phyloP scores from a whole-genome alignment of 2,797 vertebrate genomes.

The Tamandua tetradactyla region DNA sequence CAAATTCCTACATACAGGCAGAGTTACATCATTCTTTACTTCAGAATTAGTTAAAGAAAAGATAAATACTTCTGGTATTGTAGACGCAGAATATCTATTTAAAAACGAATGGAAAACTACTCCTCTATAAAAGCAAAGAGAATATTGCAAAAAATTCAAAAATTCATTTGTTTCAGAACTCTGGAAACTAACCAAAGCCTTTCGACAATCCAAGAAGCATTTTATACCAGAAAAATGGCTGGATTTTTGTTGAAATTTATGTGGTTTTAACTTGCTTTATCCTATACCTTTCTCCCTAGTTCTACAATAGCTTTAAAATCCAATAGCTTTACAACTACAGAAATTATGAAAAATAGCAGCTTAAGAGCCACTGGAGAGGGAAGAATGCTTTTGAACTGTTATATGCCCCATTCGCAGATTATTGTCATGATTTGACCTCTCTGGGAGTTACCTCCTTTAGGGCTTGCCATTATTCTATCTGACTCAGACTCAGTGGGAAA shows the following conservation, averaged over 20 bases:
- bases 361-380: not conserved
- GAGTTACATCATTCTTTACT: not conserved
- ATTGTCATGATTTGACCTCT: not conserved
- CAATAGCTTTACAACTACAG: not conserved
- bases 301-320: not conserved
- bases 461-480: not conserved
- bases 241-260: not conserved
- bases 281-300: not conserved
- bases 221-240: not conserved
- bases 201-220: not conserved
- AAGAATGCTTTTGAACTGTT: not conserved
- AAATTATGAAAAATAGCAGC: too few relatives aligned
- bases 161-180: not conserved
- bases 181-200: not conserved
- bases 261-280: not conserved
- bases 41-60: not conserved
- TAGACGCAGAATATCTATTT: too few relatives aligned
- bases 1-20: not conserved
- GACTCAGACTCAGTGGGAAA: not conserved
- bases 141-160: not conserved
- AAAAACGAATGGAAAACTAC: not conserved
- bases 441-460: not conserved
- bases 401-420: not conserved
- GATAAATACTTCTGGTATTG: not conserved
- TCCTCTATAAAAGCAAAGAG: not conserved